phyloP scores from a whole-genome alignment of 2,797 vertebrate species.

The Holocentrus rufus region DNA sequence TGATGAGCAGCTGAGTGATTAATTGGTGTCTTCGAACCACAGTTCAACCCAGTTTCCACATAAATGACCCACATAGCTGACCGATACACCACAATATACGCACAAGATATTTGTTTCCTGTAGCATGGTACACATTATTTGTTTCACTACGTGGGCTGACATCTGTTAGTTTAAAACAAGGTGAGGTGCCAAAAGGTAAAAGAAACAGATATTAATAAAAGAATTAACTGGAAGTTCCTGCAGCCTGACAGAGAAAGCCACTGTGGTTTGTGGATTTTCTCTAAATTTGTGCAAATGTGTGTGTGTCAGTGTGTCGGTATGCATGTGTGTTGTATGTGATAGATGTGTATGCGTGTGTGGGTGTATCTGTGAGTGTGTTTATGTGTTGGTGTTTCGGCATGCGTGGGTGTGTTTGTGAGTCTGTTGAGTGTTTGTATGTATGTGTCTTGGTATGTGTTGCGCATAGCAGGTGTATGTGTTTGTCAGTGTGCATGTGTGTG shows the following conservation, averaged over 20 bases:
- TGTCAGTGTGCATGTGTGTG: conserved; percentile 11
- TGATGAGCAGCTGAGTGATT: conserved; percentile 22
- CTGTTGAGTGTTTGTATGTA: too few species aligned
- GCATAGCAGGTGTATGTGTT: neutral
- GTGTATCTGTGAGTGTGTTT: neutral
- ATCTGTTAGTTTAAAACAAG: too few species aligned
- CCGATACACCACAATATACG: neutral
- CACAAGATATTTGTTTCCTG: neutral
- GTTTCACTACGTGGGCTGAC: too few species aligned
- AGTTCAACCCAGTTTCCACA: neutral
- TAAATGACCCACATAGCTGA: neutral
- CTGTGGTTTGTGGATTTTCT: too few species aligned
- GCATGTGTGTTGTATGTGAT: too few species aligned
- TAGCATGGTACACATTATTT: neutral
- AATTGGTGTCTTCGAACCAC: neutral
- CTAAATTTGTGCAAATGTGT: too few species aligned
- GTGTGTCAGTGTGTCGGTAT: too few species aligned
- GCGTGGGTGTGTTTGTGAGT: neutral
- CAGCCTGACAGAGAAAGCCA: too few species aligned
- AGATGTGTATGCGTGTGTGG: conserved; percentile 1
- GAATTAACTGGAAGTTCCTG: too few species aligned
- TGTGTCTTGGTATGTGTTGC: too few species aligned
- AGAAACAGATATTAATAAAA: too few species aligned
- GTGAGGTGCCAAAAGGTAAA: too few species aligned
- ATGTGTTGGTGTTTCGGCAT: neutral